A percentile compares a stretch with the other conserved stretches of the same genome.
phyloP scores from a whole-genome alignment of 2,113 vertebrate genomes.

The Ceyx melanurus region DNA sequence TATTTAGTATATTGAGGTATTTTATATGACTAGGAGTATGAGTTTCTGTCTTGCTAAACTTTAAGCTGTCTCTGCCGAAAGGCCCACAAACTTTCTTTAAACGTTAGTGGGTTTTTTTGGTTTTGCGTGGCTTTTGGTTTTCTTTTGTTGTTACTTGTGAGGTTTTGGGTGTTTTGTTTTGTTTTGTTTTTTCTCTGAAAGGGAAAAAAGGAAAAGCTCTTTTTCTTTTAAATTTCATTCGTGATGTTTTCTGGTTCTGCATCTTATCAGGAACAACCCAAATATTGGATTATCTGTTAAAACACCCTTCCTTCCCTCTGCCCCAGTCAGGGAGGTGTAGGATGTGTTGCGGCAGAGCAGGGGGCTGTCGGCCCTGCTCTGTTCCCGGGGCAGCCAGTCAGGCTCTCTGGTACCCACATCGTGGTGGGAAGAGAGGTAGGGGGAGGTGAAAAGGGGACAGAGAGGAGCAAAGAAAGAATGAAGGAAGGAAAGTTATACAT shows the following conservation, averaged over 20 bases:
- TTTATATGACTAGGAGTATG: background rate
- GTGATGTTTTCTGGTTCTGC: background rate
- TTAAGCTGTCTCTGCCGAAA: background rate
- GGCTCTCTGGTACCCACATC: background rate
- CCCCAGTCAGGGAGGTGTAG: background rate
- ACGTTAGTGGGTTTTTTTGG: rapidly evolving
- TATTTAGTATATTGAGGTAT: background rate
- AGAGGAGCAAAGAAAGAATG: background rate
- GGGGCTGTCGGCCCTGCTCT: background rate
- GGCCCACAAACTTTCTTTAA: background rate
- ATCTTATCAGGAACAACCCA: background rate
- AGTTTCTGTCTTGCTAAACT: background rate
- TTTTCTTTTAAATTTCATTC: background rate
- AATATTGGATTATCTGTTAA: background rate
- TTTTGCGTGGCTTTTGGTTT: background rate
- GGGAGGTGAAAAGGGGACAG: background rate
- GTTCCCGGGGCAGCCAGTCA: too few species aligned
- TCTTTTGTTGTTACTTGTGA: background rate
- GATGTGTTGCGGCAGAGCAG: background rate
- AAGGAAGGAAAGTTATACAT: too few species aligned
- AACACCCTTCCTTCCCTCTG: background rate
- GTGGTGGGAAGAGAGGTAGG: too few species aligned
- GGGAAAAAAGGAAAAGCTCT: background rate
- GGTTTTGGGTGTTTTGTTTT: background rate
- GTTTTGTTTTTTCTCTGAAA: too few species aligned